Conservation (phyloP, 2,113 vertebrate genomes). For the Oxyruncus cristatus region DNA sequence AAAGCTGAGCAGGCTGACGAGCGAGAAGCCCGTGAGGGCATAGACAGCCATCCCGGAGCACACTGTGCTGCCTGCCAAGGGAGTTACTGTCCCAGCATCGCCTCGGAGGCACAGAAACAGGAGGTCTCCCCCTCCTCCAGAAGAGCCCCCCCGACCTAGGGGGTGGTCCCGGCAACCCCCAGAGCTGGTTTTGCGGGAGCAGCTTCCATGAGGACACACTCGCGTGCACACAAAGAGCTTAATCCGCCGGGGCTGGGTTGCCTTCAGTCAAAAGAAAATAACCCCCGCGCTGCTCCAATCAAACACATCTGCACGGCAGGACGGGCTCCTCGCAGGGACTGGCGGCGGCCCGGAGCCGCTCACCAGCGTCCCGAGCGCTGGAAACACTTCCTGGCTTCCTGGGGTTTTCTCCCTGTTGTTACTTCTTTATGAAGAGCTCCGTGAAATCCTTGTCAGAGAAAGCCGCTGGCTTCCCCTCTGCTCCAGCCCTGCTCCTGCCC, state of each 20-base stretch:
- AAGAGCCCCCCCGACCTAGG: not conserved
- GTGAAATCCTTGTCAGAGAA: not conserved
- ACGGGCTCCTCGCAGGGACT: not conserved
- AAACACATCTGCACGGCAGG: conserved; percentile 19
- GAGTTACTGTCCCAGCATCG: not conserved
- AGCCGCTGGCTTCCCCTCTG: not conserved
- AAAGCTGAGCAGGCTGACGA: conserved; percentile 92
- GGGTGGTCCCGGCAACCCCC: not conserved
- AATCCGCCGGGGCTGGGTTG: conserved; percentile 13
- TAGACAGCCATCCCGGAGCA: conserved; percentile 80
- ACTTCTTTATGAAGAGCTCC: not conserved
- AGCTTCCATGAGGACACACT: conserved; percentile 12
- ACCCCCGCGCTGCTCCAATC: not conserved
- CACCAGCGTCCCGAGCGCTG: not conserved
- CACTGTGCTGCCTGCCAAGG: not conserved
- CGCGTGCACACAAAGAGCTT: not conserved
- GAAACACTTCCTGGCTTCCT: not conserved
- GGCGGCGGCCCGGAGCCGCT: not conserved
- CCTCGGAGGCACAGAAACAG: not conserved
- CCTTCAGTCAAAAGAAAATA: conserved; percentile 52
- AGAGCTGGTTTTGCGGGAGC: not conserved
- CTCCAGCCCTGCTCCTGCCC: not conserved
- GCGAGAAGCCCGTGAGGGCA: conserved; percentile 87
- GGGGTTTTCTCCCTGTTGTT: not conserved
- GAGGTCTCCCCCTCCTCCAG: not conserved